A percentile compares a stretch with the other conserved stretches of the same genome.
These are phyloP conservation scores for Zoroaster sp. DNA, from an alignment of 53 echinoderm and acorn worm genomes.

Conservation along the genomic window DNA sequence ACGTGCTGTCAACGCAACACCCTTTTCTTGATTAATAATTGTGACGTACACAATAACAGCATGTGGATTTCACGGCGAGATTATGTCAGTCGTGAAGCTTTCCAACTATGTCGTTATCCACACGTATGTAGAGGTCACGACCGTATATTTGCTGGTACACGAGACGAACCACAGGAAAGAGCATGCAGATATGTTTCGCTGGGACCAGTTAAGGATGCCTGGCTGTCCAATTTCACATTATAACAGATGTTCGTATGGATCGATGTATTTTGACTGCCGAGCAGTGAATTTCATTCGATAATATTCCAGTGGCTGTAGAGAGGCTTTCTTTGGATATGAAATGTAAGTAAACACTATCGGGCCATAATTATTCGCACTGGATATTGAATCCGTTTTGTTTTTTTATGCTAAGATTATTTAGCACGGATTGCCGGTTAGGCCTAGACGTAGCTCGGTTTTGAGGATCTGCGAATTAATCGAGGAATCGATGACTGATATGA, in stretches of 20 bases:
- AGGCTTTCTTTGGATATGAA: too few species aligned
- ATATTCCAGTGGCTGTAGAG: background rate
- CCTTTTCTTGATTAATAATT: too few species aligned
- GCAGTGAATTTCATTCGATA: background rate
- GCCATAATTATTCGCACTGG: too few species aligned
- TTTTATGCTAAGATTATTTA: too few species aligned
- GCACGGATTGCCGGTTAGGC: too few species aligned
- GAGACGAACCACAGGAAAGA: background rate
- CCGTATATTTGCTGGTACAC: background rate
- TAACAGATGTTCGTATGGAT: background rate
- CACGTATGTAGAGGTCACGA: background rate
- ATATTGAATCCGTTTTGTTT: too few species aligned
- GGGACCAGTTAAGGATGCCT: background rate
- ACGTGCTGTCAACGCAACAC: too few species aligned
- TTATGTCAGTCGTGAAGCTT: slow-evolving; percentile 15
- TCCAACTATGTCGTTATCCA: slow-evolving; percentile 29
- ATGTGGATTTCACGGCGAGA: background rate
- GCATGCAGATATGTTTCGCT: background rate
- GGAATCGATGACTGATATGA: too few species aligned
- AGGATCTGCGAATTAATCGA: too few species aligned
- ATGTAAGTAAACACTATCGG: too few species aligned
- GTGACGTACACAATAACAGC: too few species aligned
- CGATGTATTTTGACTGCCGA: background rate
- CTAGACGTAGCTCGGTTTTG: too few species aligned
- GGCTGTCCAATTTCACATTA: background rate